phyloP scores from a whole-genome alignment of 2,888 invertebrate species.

The Drosophila vallismaia region DNA sequence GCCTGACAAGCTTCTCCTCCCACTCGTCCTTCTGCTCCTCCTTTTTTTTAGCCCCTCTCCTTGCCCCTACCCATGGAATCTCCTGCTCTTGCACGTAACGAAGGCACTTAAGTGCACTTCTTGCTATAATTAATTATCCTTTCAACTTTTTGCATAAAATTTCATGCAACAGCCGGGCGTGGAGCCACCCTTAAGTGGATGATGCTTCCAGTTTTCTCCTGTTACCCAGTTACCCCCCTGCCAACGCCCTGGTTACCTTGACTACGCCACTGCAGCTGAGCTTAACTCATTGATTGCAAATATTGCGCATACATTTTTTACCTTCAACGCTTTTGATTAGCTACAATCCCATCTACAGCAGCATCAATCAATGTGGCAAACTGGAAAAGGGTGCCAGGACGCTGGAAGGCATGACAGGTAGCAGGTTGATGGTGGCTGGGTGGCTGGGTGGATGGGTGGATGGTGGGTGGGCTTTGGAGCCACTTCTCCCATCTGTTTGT shows the following conservation, averaged over 20 bases:
- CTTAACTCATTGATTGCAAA: constrained; percentile 71
- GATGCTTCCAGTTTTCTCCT: constrained; percentile 12
- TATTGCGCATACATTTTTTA: constrained; percentile 68
- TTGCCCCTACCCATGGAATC: constrained; percentile 24
- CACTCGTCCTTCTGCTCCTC: not conserved
- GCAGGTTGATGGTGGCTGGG: not conserved
- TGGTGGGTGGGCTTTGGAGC: not conserved
- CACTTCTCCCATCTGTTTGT: constrained; percentile 54
- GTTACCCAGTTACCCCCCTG: not conserved
- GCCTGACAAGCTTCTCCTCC: constrained; percentile 14
- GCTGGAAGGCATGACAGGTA: not conserved
- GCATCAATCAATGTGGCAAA: constrained; percentile 51
- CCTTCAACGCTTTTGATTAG: constrained; percentile 49
- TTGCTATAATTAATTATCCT: constrained; percentile 81
- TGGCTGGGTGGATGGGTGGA: not conserved
- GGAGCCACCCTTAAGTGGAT: constrained; percentile 34
- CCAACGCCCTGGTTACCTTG: constrained; percentile 25
- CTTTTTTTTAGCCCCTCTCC: constrained; percentile 12
- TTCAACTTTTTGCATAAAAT: constrained; percentile 77
- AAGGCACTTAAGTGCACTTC: constrained; percentile 80
- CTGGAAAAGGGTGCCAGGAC: not conserved
- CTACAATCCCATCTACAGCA: constrained; percentile 17
- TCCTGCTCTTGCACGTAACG: constrained; percentile 60
- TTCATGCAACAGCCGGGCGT: constrained; percentile 69
- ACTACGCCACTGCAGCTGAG: constrained; percentile 33